Base-by-base conservation (phyloP, 2,888 invertebrate genomes). In the Endomychus coccineus region DNA sequence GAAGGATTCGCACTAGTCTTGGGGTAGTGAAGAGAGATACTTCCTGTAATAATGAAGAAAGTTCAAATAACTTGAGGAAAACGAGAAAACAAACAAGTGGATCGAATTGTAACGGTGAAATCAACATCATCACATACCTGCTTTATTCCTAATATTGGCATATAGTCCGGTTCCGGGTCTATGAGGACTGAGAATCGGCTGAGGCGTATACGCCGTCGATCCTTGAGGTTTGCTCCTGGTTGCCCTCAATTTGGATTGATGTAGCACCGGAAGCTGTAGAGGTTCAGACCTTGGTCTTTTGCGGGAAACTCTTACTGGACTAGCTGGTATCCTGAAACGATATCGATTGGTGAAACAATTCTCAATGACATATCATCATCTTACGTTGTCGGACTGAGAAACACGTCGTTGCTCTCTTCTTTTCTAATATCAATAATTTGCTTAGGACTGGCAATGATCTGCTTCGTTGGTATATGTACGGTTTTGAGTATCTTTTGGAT, bases 171-270 rank as follows among this genome's bases (percentile, higher is more conserved):
- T 75, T 1, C 92, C 92, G 46, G 81, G 79, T 44, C 97, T 75
- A 40, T 89, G 83, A 0, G 97, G 97, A 58, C 91, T 89, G 35
- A 97, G 70, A 57, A 97, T 87, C 0, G 97, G 97, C 16, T 90
- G 86, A 9, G 97, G 95, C 0, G 95, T 96, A 65, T 87, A 97
- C 41, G 77, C 75, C 7, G 78, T 71, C 15, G 73, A 70, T 6
- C 66, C 64, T 30, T 73, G 65, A 2, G 66, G 66, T 56, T 64
- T 59, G 49, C 65, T 63, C 45, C 65, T 55, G 7, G 75, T 57
- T 54, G 70, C 60, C 62, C 70, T 49, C 58, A 71, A 59, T 64
- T 76, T 61, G 46, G 75, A 69, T 61, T 74, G 64, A 46, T 66
- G 67, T 40, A 62, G 49, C 44, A 66, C 48, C 39, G 65, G 52